A percentile compares a stretch with the other conserved stretches of the same genome.
phyloP scores from a whole-genome alignment of 2,113 vertebrate genomes.

The Centropus unirufus region DNA sequence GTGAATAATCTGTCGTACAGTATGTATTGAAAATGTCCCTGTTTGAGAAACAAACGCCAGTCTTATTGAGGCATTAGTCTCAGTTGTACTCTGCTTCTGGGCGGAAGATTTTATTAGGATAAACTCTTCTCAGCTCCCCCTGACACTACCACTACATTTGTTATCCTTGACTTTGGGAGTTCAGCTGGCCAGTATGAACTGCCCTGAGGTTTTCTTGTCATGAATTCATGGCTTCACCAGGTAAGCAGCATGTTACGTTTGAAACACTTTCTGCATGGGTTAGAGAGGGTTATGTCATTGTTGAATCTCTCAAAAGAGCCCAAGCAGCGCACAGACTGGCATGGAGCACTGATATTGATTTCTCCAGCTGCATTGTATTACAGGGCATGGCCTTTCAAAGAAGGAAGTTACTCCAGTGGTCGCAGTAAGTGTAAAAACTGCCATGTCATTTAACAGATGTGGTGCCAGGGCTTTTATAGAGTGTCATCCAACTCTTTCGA shows the following conservation, averaged over 20 bases:
- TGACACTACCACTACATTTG: neutral
- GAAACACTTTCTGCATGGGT: neutral
- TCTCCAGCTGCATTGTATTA: neutral
- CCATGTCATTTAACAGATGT: neutral
- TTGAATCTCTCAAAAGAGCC: neutral
- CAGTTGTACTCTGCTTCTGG: neutral
- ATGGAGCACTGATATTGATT: neutral
- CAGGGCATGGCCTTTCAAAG: neutral
- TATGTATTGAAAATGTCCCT: accelerated
- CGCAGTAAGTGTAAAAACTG: neutral
- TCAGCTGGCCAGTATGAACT: neutral
- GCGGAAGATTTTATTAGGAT: neutral
- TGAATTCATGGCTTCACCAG: neutral
- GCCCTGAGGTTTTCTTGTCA: neutral
- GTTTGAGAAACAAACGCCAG: neutral
- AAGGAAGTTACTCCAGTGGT: neutral
- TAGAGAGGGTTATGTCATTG: neutral
- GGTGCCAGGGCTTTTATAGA: neutral
- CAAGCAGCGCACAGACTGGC: neutral
- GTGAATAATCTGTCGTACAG: neutral
- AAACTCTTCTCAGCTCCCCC: neutral
- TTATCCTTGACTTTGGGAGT: neutral
- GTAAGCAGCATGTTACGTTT: neutral
- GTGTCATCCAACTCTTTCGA: neutral
- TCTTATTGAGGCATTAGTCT: neutral